Evolutionary conservation across 2,888 invertebrate species (phyloP).

Genomic region (Rhogogaster chlorosoma): DNA sequence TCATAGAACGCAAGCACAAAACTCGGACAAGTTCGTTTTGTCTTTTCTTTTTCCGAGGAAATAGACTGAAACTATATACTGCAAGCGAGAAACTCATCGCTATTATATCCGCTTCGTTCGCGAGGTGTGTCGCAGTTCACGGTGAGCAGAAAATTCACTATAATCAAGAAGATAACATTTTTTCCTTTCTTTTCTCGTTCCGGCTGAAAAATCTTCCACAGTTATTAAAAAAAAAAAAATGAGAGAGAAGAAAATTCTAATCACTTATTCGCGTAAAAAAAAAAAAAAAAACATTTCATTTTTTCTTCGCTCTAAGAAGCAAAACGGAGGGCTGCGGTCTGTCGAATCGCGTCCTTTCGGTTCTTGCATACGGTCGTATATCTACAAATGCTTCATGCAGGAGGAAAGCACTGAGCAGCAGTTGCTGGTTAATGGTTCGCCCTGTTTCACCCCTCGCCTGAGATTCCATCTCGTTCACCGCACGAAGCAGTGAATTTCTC

Average conservation of each 20-base stretch:
- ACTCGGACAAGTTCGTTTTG: neutral
- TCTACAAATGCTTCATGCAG: neutral
- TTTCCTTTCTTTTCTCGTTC: neutral
- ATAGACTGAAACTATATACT: neutral
- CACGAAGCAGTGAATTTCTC: slow-evolving; percentile 33
- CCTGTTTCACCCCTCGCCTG: slow-evolving; percentile 25
- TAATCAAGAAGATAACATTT: neutral
- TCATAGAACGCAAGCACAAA: neutral
- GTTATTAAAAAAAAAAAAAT: neutral
- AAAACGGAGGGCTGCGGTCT: slow-evolving; percentile 13
- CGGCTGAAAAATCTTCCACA: neutral
- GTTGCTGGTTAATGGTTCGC: slow-evolving; percentile 41
- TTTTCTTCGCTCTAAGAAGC: neutral
- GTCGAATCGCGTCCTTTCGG: neutral
- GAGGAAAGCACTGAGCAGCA: neutral
- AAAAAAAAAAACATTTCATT: neutral
- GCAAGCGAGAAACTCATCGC: neutral
- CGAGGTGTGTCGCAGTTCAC: neutral
- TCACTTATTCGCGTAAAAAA: neutral
- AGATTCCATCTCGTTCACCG: slow-evolving; percentile 34
- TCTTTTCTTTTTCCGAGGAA: neutral
- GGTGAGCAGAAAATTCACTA: neutral
- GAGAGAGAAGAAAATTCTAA: neutral
- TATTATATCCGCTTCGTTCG: neutral
- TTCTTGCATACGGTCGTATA: neutral